A percentile compares a stretch with the other conserved stretches of the same genome.
Conservation (phyloP, 2,888 invertebrate species). For the Eumacrocentrus americanus region DNA sequence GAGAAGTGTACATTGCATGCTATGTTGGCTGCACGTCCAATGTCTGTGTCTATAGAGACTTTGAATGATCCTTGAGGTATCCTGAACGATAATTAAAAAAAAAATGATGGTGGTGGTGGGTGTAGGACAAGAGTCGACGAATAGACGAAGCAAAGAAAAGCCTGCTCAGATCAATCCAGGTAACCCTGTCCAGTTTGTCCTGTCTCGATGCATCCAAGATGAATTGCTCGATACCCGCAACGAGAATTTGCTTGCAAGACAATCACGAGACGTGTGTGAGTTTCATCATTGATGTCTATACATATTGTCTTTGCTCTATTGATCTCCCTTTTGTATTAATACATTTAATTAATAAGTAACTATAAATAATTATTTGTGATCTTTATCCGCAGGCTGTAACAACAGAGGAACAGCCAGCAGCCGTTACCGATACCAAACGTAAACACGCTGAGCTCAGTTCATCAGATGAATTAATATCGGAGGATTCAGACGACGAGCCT, state of each 20-base stretch:
- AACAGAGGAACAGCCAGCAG: slow-evolving; percentile 41
- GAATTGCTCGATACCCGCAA: slow-evolving; percentile 55
- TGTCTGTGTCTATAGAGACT: slow-evolving; percentile 8
- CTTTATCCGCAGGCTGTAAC: slow-evolving; percentile 36
- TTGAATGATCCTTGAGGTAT: slow-evolving; percentile 15
- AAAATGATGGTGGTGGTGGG: slow-evolving; percentile 44
- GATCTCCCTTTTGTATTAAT: too few relatives aligned
- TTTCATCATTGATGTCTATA: slow-evolving; percentile 22
- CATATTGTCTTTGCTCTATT: not conserved
- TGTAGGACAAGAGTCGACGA: slow-evolving; percentile 48
- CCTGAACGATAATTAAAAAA: slow-evolving; percentile 10
- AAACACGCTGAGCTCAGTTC: slow-evolving; percentile 42
- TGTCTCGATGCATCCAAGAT: slow-evolving; percentile 51
- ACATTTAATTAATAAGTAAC: not conserved
- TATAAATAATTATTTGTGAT: not conserved
- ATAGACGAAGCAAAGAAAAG: slow-evolving; percentile 48
- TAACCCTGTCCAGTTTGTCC: slow-evolving; percentile 52
- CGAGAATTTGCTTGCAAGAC: slow-evolving; percentile 46
- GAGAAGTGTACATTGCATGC: not conserved
- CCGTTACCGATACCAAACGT: slow-evolving; percentile 45
- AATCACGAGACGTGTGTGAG: slow-evolving; percentile 45
- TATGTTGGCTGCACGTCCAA: not conserved
- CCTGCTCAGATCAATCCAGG: slow-evolving; percentile 50
- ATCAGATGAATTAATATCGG: slow-evolving; percentile 36
- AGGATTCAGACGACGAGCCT: slow-evolving; percentile 42